Percentiles rank a stretch among this genome's conserved stretches.
Conservation (phyloP, 1,140 invertebrate genomes). For the Trachelipus rathkii region DNA sequence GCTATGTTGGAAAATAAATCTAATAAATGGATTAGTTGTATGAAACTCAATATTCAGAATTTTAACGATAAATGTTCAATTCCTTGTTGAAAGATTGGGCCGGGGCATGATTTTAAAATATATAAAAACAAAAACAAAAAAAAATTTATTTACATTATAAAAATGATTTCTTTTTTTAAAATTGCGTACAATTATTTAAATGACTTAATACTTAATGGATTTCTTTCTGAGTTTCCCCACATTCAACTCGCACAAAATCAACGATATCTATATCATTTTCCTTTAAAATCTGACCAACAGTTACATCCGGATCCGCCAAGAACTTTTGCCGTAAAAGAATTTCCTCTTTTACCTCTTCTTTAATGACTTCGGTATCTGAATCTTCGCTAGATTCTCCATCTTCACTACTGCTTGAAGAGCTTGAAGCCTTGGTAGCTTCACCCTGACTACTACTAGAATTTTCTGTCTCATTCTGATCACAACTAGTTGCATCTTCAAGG, state of each 20-base stretch:
- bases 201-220: background rate
- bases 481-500: constrained; percentile 58
- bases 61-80: too few species aligned
- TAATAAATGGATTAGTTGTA: too few species aligned
- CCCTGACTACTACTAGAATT: too few species aligned
- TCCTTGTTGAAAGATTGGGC: too few species aligned
- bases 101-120: too few species aligned
- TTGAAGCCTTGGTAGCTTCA: too few species aligned
- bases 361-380: background rate
- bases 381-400: background rate
- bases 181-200: background rate
- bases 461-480: constrained; percentile 49
- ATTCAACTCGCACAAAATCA: constrained; percentile 81
- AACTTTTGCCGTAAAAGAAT: constrained; percentile 78
- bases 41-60: too few species aligned
- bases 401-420: background rate
- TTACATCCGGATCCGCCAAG: constrained; percentile 68
- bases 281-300: constrained; percentile 67
- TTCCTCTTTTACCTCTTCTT: constrained; percentile 55
- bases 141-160: too few species aligned
- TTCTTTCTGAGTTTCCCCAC: constrained; percentile 55
- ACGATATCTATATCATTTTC: constrained; percentile 64
- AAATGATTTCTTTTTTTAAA: background rate
- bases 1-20: too few species aligned
- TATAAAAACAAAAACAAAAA: too few species aligned